Conservation (phyloP, 2,888 invertebrate genomes). For the Abscondita cerata region DNA sequence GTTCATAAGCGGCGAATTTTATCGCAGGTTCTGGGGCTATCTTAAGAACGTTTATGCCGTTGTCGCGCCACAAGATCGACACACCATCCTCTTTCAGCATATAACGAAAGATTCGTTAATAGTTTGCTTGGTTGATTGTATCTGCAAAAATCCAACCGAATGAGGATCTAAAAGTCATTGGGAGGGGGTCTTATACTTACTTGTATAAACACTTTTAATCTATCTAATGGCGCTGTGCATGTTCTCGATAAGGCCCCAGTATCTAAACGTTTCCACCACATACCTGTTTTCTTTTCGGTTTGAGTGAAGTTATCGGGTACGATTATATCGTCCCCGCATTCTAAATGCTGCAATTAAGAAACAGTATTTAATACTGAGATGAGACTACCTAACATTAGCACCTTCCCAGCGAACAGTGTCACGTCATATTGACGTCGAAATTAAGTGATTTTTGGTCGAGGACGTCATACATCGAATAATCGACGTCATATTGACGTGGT, state of each 20-base stretch:
- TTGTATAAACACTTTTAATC: conserved; percentile 97
- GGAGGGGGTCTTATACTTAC: conserved; percentile 60
- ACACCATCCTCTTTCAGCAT: conserved; percentile 95
- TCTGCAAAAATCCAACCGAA: conserved; percentile 72
- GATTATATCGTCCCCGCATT: conserved; percentile 96
- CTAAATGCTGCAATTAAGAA: conserved; percentile 76
- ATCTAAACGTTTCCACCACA: conserved; percentile 98
- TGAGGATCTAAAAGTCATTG: background rate
- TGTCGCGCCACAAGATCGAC: conserved; percentile 94
- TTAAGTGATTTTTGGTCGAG: too few relatives aligned
- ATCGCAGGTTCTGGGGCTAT: conserved; percentile 98
- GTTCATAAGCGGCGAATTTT: conserved; percentile 99
- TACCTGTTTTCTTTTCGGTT: conserved; percentile 94
- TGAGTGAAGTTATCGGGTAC: conserved; percentile 99
- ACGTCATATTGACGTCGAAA: too few relatives aligned
- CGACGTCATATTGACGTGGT: too few relatives aligned
- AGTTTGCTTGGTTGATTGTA: conserved; percentile 84
- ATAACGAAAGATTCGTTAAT: conserved; percentile 77
- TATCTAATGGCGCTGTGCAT: conserved; percentile 95
- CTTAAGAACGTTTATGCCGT: conserved; percentile 97
- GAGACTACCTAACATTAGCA: background rate
- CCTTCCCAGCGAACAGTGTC: too few relatives aligned
- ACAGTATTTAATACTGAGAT: background rate
- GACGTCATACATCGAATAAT: too few relatives aligned
- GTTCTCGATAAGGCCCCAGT: conserved; percentile 96